Conservation (phyloP, 2,888 invertebrate genomes). For the Fabriciana adippe region DNA sequence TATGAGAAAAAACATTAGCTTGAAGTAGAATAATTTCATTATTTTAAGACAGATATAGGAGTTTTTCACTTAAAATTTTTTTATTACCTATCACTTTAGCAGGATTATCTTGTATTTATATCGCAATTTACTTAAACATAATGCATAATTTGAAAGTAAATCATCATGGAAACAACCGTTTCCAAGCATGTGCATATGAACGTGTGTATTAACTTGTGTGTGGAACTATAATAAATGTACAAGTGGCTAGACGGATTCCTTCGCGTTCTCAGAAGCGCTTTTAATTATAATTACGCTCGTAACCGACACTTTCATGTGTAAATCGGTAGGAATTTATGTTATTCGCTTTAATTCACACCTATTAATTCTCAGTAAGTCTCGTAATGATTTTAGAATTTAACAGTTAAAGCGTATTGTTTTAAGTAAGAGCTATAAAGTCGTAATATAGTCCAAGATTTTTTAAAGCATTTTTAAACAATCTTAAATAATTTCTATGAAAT, state of each 20-base stretch:
- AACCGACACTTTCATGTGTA: slow-evolving; percentile 33
- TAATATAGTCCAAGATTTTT: too few species aligned
- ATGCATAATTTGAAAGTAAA: slow-evolving; percentile 15
- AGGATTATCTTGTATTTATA: too few species aligned
- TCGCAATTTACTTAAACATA: slow-evolving; percentile 5
- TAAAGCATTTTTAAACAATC: too few species aligned
- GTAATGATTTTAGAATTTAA: background rate
- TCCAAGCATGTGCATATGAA: background rate
- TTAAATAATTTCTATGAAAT: too few species aligned
- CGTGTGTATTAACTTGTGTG: background rate
- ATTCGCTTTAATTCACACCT: slow-evolving; percentile 24
- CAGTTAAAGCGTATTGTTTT: background rate
- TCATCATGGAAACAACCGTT: slow-evolving; percentile 1
- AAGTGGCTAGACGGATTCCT: slow-evolving; percentile 33
- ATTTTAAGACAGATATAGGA: too few species aligned
- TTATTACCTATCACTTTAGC: too few species aligned
- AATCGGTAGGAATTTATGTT: slow-evolving; percentile 29
- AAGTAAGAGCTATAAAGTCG: too few species aligned
- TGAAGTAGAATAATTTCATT: too few species aligned
- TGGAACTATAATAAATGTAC: slow-evolving; percentile 18
- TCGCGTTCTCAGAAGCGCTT: slow-evolving; percentile 27
- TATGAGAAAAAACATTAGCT: too few species aligned
- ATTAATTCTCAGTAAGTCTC: slow-evolving; percentile 1
- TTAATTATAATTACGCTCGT: slow-evolving; percentile 32
- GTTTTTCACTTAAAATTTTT: too few species aligned